Percentiles rank a stretch among this genome's conserved stretches.
phyloP scores from a whole-genome alignment of 2,797 vertebrate species.

The Enteromius fasciolatus region DNA sequence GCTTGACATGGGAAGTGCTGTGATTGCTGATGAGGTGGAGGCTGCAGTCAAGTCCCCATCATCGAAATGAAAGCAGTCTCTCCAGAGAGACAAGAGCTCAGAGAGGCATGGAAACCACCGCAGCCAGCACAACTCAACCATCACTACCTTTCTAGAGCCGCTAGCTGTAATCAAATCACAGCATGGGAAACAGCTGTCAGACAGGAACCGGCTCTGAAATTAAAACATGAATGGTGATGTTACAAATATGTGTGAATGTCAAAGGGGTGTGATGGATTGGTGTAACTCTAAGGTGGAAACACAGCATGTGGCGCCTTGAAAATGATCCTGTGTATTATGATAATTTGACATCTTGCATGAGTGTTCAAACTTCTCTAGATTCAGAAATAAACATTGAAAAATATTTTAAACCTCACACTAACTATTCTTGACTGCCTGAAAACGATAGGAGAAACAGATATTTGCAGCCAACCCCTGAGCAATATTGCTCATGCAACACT shows the following conservation, averaged over 20 bases:
- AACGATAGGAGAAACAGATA: not conserved
- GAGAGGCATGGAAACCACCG: slow-evolving; percentile 44
- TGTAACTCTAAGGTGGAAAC: not conserved
- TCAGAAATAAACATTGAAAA: not conserved
- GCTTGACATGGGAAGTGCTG: slow-evolving; percentile 47
- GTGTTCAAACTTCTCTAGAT: not conserved
- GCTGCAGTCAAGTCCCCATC: slow-evolving; percentile 48
- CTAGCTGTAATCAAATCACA: slow-evolving; percentile 48
- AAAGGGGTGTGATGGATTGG: slow-evolving; percentile 24
- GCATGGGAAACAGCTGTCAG: slow-evolving; percentile 38
- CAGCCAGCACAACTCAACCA: slow-evolving; percentile 28
- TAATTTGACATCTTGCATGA: not conserved
- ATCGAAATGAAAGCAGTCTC: slow-evolving; percentile 51
- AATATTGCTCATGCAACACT: not conserved
- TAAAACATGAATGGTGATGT: slow-evolving; percentile 6
- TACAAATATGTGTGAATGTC: slow-evolving; percentile 17
- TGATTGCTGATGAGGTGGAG: slow-evolving; percentile 57
- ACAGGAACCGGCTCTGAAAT: not conserved
- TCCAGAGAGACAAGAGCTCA: slow-evolving; percentile 47
- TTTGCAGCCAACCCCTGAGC: not conserved
- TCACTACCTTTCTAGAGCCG: slow-evolving; percentile 17
- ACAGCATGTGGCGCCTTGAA: slow-evolving; percentile 14
- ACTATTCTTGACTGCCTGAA: not conserved
- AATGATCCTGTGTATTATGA: slow-evolving; percentile 3
- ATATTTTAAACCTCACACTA: slow-evolving; percentile 14